Percentiles rank a stretch among this genome's conserved stretches.
Evolutionary conservation across 2,797 vertebrate species (phyloP).

Genomic region (Rhinophrynus dorsalis): DNA sequence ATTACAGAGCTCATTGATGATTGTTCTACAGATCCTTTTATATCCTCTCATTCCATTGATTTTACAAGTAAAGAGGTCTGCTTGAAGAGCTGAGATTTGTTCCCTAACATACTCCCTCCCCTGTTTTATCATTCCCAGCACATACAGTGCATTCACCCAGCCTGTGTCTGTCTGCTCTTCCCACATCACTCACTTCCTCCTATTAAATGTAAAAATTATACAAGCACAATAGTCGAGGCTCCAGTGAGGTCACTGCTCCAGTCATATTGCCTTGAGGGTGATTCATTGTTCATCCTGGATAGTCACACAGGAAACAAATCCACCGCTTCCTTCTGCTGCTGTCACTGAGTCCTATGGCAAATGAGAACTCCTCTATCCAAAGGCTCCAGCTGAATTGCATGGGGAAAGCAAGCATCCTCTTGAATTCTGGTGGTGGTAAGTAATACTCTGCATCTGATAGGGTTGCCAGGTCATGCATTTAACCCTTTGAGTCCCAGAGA

Average conservation of each 20-base stretch:
- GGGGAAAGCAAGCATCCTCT: conserved; percentile 3
- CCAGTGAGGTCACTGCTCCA: not conserved
- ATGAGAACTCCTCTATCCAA: conserved; percentile 9
- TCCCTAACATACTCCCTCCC: not conserved
- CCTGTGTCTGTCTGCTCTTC: not conserved
- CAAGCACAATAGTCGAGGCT: not conserved
- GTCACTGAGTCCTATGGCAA: conserved; percentile 13
- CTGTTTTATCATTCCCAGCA: conserved; percentile 22
- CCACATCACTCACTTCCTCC: not conserved
- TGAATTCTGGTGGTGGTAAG: conserved; percentile 24
- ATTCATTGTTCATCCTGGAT: not conserved
- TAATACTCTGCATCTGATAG: not conserved
- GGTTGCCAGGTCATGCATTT: too few species aligned
- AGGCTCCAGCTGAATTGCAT: conserved; percentile 20
- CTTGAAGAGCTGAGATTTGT: conserved; percentile 1
- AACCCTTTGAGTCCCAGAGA: too few species aligned
- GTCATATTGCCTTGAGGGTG: not conserved
- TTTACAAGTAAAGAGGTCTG: conserved; percentile 8
- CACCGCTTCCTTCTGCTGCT: not conserved
- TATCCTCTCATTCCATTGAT: not conserved
- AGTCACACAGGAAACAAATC: not conserved
- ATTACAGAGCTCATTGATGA: conserved; percentile 18
- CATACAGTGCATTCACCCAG: conserved; percentile 7
- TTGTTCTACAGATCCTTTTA: not conserved
- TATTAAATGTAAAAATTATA: not conserved